These are phyloP conservation scores for Pyrrhia umbra DNA, from an alignment of 2,888 invertebrate genomes.

Conservation along the genomic window DNA sequence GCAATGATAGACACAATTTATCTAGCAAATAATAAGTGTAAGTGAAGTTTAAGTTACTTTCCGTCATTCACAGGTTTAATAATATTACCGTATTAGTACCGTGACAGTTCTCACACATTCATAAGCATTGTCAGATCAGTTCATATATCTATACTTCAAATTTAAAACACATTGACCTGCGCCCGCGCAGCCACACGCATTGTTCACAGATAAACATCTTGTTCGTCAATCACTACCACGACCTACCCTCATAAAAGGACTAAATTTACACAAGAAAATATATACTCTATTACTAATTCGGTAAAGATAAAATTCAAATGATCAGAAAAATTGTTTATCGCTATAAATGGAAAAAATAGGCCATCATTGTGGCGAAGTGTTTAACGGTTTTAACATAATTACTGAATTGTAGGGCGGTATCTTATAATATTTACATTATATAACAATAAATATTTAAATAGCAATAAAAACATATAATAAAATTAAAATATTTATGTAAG, in stretches of 20 bases:
- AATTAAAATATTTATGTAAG: too few relatives aligned
- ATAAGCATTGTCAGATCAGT: conserved; percentile 67
- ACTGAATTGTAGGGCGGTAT: conserved; percentile 69
- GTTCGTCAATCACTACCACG: conserved; percentile 80
- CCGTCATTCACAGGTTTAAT: background rate
- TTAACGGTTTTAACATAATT: conserved; percentile 69
- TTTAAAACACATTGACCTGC: conserved; percentile 67
- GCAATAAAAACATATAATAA: too few relatives aligned
- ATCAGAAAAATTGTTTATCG: conserved; percentile 63
- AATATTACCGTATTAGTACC: conserved; percentile 54
- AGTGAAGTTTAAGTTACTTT: too few relatives aligned
- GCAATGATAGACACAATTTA: too few relatives aligned
- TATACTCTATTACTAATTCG: background rate
- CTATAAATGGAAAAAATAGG: conserved; percentile 73
- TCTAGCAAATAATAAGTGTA: too few relatives aligned
- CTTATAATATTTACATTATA: conserved; percentile 26
- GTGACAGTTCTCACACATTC: conserved; percentile 65
- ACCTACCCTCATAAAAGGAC: conserved; percentile 68
- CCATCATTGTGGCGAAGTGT: conserved; percentile 69
- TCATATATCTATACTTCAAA: conserved; percentile 75
- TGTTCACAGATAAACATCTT: conserved; percentile 84
- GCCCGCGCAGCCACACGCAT: conserved; percentile 82
- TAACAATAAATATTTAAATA: background rate
- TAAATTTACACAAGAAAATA: conserved; percentile 24
- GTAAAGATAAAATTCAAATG: conserved; percentile 24